Evolutionary conservation across 2,888 invertebrate genomes (phyloP).

Genomic region (Gymnosoma rotundatum): DNA sequence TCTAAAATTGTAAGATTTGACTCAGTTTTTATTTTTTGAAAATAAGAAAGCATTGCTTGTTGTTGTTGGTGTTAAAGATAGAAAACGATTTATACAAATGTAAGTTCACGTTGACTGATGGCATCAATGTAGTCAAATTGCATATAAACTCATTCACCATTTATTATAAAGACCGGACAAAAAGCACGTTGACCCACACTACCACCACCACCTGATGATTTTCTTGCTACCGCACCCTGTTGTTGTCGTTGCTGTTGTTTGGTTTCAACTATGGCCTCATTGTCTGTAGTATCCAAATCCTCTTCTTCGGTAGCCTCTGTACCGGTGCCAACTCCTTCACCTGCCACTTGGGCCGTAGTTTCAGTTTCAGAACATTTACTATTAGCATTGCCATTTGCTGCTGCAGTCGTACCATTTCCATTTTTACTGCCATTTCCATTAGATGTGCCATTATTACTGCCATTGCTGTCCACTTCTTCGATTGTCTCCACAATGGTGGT

Average conservation of each 20-base stretch:
- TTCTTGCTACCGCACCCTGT: conserved; percentile 26
- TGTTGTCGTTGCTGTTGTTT: conserved; percentile 27
- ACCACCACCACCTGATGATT: conserved; percentile 64
- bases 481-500: conserved; percentile 80
- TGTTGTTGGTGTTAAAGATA: conserved; percentile 26
- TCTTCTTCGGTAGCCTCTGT: conserved; percentile 70
- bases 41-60: conserved; percentile 50
- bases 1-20: conserved; percentile 39
- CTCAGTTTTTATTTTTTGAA: conserved; percentile 29
- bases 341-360: conserved; percentile 66
- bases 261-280: conserved; percentile 45
- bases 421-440: conserved; percentile 65
- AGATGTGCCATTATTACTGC: conserved; percentile 66
- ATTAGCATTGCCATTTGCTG: conserved; percentile 59
- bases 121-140: conserved; percentile 80
- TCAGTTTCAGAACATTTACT: conserved; percentile 58
- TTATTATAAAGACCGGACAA: conserved; percentile 80
- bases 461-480: conserved; percentile 77
- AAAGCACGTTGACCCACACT: conserved; percentile 74
- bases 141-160: conserved; percentile 81
- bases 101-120: conserved; percentile 78
- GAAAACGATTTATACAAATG: conserved; percentile 73
- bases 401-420: conserved; percentile 64
- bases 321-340: conserved; percentile 50
- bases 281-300: conserved; percentile 70